Percentiles rank a stretch among this genome's conserved stretches.
Conservation (phyloP, 2,113 vertebrate genomes). For the Bubo scandiacus region DNA sequence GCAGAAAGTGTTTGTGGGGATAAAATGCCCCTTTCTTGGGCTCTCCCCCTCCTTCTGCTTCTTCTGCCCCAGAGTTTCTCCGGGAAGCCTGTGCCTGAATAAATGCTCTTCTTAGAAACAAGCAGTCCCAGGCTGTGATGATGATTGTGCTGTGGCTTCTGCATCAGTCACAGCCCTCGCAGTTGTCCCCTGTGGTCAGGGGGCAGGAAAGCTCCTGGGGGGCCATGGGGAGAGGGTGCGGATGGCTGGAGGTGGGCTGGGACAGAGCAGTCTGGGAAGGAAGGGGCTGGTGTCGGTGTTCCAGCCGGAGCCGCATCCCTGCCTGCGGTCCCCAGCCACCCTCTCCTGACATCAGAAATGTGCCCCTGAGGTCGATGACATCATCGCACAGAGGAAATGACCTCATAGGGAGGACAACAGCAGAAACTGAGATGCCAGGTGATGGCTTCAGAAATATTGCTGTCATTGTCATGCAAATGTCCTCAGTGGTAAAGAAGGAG, state of each 20-base stretch:
- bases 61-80: background rate
- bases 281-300: background rate
- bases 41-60: background rate
- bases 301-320: background rate
- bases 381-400: background rate
- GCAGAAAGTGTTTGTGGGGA: background rate
- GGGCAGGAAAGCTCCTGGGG: background rate
- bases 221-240: rapidly evolving
- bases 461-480: constrained; percentile 43
- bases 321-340: rapidly evolving
- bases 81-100: background rate
- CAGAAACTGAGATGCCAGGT: background rate
- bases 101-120: background rate
- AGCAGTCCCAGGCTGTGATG: background rate
- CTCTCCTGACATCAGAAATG: background rate
- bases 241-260: background rate
- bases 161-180: background rate
- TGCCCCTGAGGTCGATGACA: background rate
- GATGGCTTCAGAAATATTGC: constrained; percentile 1
- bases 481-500: background rate
- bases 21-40: background rate
- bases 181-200: rapidly evolving
- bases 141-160: background rate
- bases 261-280: rapidly evolving
- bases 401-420: background rate